phyloP scores from a whole-genome alignment of 2,797 vertebrate species.

The Leuciscus waleckii region DNA sequence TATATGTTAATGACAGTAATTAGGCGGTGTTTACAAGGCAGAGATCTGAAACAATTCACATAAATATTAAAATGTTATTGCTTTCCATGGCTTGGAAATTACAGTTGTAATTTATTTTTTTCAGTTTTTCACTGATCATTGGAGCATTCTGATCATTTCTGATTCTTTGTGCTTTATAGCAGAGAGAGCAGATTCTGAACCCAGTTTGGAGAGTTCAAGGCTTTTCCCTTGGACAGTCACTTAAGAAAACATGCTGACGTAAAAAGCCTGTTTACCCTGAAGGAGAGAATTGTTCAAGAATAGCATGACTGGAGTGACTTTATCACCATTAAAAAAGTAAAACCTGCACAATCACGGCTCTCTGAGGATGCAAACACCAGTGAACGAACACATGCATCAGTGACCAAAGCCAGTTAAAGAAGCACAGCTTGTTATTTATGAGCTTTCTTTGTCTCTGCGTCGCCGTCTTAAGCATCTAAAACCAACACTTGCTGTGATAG shows the following conservation, averaged over 20 bases:
- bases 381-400: background rate
- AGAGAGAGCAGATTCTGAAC: background rate
- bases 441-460: conserved; percentile 52
- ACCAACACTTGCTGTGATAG: conserved; percentile 62
- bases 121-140: background rate
- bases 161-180: background rate
- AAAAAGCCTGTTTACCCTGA: background rate
- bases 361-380: background rate
- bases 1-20: too few relatives aligned
- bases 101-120: background rate
- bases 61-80: background rate
- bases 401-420: conserved; percentile 18
- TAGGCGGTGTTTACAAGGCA: too few relatives aligned
- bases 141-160: background rate
- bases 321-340: background rate
- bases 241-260: background rate
- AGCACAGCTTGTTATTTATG: conserved; percentile 46
- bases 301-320: background rate
- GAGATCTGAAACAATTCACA: too few relatives aligned
- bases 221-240: background rate
- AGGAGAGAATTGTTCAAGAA: background rate
- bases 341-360: background rate
- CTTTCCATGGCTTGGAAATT: background rate
- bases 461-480: conserved; percentile 55
- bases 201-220: background rate